Evolutionary conservation across 2,113 vertebrate genomes (phyloP).

Genomic region (Rhabdomys dilectus): DNA sequence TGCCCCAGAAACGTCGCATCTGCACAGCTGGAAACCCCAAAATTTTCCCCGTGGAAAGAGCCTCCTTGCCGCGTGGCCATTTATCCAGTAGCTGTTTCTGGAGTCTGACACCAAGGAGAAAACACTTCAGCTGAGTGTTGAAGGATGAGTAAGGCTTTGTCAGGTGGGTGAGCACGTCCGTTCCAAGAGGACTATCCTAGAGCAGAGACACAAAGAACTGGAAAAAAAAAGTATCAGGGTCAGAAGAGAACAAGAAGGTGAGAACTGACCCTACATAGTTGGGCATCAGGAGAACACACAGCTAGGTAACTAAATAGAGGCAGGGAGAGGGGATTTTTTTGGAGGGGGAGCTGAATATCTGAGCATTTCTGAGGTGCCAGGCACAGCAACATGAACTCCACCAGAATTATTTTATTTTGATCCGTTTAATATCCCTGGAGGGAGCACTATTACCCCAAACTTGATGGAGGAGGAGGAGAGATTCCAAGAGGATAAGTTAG

Average conservation of each 20-base stretch:
- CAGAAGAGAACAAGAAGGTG: neutral
- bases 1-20: neutral
- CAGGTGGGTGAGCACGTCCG: neutral
- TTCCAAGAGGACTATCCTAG: neutral
- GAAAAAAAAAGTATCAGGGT: neutral
- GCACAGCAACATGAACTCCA: neutral
- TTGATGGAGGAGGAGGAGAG: slow-evolving; percentile 7
- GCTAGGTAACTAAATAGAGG: neutral
- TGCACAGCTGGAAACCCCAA: slow-evolving; percentile 35
- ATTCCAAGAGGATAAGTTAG: neutral
- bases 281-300: rapidly evolving
- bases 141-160: neutral
- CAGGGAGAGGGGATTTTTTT: neutral
- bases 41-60: slow-evolving; percentile 20
- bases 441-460: slow-evolving; percentile 13
- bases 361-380: neutral
- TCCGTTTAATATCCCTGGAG: neutral
- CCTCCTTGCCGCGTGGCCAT: neutral
- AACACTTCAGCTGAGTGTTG: neutral
- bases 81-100: neutral
- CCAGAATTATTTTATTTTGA: neutral
- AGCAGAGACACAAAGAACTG: neutral
- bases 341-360: neutral
- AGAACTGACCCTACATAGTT: neutral
- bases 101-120: neutral